phyloP scores from a whole-genome alignment of 2,113 vertebrate genomes.

The Leucosticte australis region DNA sequence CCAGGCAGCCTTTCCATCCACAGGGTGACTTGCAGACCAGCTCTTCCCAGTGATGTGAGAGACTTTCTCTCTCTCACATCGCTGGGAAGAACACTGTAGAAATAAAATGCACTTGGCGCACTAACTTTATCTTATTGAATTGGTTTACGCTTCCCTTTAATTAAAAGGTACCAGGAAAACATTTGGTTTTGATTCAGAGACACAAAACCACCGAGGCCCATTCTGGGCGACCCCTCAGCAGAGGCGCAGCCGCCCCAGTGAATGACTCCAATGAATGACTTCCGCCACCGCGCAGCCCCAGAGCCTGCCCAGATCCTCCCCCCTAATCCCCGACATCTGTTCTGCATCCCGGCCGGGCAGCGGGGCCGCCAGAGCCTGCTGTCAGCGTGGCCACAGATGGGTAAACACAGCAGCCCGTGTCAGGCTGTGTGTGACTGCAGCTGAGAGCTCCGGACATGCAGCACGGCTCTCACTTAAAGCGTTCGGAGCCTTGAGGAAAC shows the following conservation, averaged over 20 bases:
- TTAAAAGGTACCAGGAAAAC: constrained; percentile 44
- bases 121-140: background rate
- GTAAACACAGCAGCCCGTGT: constrained; percentile 41
- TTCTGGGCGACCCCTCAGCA: background rate
- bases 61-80: too few species aligned
- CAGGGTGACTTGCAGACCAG: background rate
- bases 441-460: constrained; percentile 33
- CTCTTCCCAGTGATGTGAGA: too few species aligned
- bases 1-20: background rate
- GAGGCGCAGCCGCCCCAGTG: background rate
- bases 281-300: background rate
- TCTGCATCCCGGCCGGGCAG: constrained; percentile 30
- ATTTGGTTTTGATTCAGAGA: constrained; percentile 29
- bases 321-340: constrained; percentile 76
- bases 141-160: constrained; percentile 54
- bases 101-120: background rate
- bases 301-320: constrained; percentile 27
- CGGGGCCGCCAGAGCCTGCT: constrained; percentile 51
- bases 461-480: constrained; percentile 26
- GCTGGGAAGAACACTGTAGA: background rate
- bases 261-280: constrained; percentile 59
- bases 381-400: constrained; percentile 67
- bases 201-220: background rate
- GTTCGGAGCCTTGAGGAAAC: constrained; percentile 53
- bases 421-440: constrained; percentile 53